These are phyloP conservation scores for Platysternon megacephalum DNA, from an alignment of 2,113 vertebrate species.

Conservation along the genomic window DNA sequence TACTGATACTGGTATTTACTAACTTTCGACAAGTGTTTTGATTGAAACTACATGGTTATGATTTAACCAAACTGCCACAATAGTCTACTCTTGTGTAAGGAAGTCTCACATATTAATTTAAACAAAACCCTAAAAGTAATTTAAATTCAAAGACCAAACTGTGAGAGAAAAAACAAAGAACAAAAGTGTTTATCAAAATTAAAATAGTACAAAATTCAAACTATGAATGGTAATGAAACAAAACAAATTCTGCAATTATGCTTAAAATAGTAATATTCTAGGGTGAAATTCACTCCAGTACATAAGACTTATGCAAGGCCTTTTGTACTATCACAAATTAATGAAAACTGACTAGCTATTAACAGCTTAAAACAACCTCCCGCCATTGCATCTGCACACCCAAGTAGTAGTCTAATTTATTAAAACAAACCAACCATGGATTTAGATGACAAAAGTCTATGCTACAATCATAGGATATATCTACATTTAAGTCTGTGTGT, in stretches of 20 bases:
- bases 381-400: neutral
- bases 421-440: neutral
- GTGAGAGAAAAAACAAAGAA: too few relatives aligned
- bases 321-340: neutral
- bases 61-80: neutral
- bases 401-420: neutral
- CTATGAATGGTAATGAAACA: neutral
- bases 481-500: accelerated
- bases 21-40: neutral
- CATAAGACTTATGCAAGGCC: neutral
- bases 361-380: neutral
- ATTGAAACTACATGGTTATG: too few relatives aligned
- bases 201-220: neutral
- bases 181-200: neutral
- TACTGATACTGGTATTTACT: neutral
- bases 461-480: accelerated
- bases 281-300: neutral
- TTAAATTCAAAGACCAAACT: neutral
- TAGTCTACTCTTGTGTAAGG: neutral
- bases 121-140: neutral
- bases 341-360: neutral
- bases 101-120: neutral
- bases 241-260: neutral
- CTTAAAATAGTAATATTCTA: neutral
- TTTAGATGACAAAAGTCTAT: neutral